Base-by-base conservation (phyloP, 2,888 invertebrate species). In the Acronicta psi region DNA sequence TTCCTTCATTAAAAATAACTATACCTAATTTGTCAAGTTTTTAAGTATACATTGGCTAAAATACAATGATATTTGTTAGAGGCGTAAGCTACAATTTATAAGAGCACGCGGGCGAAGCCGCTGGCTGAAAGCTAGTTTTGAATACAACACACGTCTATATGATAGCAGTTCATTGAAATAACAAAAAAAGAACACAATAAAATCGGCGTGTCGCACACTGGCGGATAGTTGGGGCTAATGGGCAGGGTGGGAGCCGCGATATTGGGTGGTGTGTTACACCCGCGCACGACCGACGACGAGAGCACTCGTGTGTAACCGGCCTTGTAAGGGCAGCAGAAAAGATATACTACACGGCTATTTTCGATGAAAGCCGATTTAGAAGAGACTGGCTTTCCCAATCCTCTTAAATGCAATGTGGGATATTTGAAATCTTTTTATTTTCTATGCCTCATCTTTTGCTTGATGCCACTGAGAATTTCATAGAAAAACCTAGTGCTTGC, bases 201-300 rank as follows among this genome's bases (percentile, higher is more conserved):
- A 59, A 54, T 63, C 52, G 44, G 56, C 34, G 51, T 38, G 55
- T 55, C 50, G 20, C 47, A 63, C 65, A 57, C 63, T 59, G 56
- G 68, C 54, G 80, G 78, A 79, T 80, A 79, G 77, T 71, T 73
- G 73, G 80, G 82, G 82, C 63, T 64, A 64, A 73, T 67, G 59
- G 67, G 58, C 67, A 73, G 83, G 80, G 82, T 64, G 46, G 63
- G 56, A 17, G 82, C 82, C 72, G 72, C 83, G 83, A 88, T 91
- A 91, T 92, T 91, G 91, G 86, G 87, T 82, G 89, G 86, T 83
- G 80, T 91, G 89, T 90, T 81, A 74, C 78, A 68, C 75, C 68
- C 70, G 77, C 88, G 91, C 91, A 91, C 91, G 92, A 86, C 73
- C 80, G 68, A 56, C 65, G 67, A 57, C 65, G 71, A 61, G 75